Evolutionary conservation across 2,888 invertebrate genomes (phyloP), one percentile per base, ranked within the genome.

Genomic region (Brachypalpus laphriformis): DNA sequence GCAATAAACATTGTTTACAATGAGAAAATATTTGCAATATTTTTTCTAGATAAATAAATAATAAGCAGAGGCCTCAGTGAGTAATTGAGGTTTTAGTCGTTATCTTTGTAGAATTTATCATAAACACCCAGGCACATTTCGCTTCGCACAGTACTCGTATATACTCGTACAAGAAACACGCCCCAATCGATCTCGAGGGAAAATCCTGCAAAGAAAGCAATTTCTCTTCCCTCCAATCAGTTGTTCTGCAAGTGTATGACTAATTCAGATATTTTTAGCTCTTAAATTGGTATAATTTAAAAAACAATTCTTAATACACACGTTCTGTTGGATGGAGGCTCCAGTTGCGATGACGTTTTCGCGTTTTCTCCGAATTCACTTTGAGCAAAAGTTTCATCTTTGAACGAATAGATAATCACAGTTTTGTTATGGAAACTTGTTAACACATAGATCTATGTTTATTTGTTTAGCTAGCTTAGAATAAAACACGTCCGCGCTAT

Each of bases 301-400:
- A 68, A 14, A 8, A 4, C 25, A 22, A 59, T 25, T 34, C 0
- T 40, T n/a, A 31, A 63, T 87, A 87, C 88, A 75, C 86, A 89
- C 89, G 81, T 87, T 87, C 87, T 63, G 87, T 68, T 16, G 87
- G 85, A 61, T 37, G 40, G 49, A 59, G 65, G 18, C 25, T 83
- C 80, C 80, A 82, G 66, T 59, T 74, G 11, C 78, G 87, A 77
- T 88, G 90, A 57, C 90, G 90, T 85, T 88, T 88, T 47, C 90
- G 89, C 57, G 90, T 91, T 83, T 89, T 90, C 85, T 91, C 89
- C 42, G 91, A 90, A 87, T 92, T 91, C 40, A 91, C 90, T 90
- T 92, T 92, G 6, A 92, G 82, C 63, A 92, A 82, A 70, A 92
- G 88, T 88, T 92, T 92, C 91, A 91, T 91, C 71, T 83, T 87